Evolutionary conservation across 2,797 vertebrate genomes (phyloP), one percentile per base, ranked within the genome.

Genomic region (Nannoperca obscura): DNA sequence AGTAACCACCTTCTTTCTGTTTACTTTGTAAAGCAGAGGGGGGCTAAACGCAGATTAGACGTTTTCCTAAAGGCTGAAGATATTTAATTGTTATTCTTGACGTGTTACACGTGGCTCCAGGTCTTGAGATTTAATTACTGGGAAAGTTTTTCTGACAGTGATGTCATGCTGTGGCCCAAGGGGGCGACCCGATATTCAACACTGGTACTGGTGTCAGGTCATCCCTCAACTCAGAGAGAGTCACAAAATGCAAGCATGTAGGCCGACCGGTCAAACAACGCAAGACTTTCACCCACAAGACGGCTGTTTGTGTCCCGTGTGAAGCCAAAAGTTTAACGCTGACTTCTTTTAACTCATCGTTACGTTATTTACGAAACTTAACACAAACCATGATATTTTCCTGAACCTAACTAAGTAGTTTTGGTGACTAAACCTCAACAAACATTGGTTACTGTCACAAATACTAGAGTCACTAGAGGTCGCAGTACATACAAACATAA

Each of bases 31-130:
- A 44, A 65, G 2, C 38, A n/a, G 13, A 57, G 36, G 32, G 38
- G 53, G 40, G 38, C 27, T 4, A n/a, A 38, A 20, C 38, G 24
- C 49, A 34, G 59, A 58, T 10, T 9, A 9, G 40, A 81, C 34
- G 42, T 30, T 66, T 60, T 27, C 12, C 55, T 59, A 30, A n/a
- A 58, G 57, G 6, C 40, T 22, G 7, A 64, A 78, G 2, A 22
- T 22, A 44, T 54, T 74, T 67, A n/a, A 46, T 59, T 74, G 66
- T 62, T 19, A 22, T 69, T n/a, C 50, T 46, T 52, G 52, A 71
- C 69, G 53, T 50, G 38, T 52, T 24, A 75, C 70, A 63, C 1
- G 42, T 60, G 44, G 32, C 71, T 71, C 30, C n/a, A 6, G 34
- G 76, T 27, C 53, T 54, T 49, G 30, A 46, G 12, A 27, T 52